Evolutionary conservation across 2,797 vertebrate species (phyloP).

Genomic region (Dipus sagitta): DNA sequence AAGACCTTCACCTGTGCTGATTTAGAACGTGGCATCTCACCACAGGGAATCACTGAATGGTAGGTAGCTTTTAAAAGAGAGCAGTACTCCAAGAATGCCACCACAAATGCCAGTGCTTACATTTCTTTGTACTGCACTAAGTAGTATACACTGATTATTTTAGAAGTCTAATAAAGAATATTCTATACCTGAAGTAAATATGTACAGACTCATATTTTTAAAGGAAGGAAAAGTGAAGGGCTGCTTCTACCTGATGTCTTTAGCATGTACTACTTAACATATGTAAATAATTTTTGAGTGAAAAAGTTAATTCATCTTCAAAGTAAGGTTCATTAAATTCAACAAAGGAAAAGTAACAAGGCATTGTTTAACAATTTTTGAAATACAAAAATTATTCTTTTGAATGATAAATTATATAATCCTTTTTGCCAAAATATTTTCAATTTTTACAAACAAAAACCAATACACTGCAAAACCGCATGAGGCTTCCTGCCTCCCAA

Average conservation of each 20-base stretch:
- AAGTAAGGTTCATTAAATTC: slow-evolving; percentile 57
- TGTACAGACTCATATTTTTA: background rate
- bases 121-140: too few species aligned
- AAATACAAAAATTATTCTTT: slow-evolving; percentile 43
- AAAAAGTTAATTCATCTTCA: slow-evolving; percentile 71
- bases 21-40: background rate
- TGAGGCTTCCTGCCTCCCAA: background rate
- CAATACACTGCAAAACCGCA: slow-evolving; percentile 29
- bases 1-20: background rate
- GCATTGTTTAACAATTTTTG: background rate
- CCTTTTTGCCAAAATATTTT: background rate
- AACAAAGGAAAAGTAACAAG: background rate
- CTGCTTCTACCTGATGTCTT: background rate
- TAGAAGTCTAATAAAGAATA: too few species aligned
- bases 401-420: background rate
- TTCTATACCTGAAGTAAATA: too few species aligned
- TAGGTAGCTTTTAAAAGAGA: background rate
- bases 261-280: slow-evolving; percentile 59
- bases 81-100: background rate
- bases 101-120: background rate
- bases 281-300: slow-evolving; percentile 62
- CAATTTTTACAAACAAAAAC: background rate
- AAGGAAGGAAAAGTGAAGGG: slow-evolving; percentile 5
- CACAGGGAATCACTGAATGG: too few species aligned
- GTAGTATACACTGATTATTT: too few species aligned